Conservation (phyloP, 2,888 invertebrate genomes). For the Drosophila birchii region DNA sequence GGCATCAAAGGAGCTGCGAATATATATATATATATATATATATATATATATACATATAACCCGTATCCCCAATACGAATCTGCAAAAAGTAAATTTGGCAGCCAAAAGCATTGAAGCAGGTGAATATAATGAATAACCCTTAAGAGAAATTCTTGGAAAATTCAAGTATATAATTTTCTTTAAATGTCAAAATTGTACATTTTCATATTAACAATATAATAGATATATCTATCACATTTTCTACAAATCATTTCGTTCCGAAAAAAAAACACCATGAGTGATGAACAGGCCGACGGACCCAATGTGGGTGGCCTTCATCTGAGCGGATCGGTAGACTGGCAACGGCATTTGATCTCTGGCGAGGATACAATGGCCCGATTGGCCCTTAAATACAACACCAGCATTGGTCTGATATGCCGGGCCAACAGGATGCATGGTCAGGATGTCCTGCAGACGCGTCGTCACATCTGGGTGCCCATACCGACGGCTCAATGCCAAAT, state of each 20-base stretch:
- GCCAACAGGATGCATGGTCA: slow-evolving; percentile 59
- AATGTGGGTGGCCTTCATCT: slow-evolving; percentile 26
- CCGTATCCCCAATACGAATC: slow-evolving; percentile 5
- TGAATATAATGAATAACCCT: slow-evolving; percentile 54
- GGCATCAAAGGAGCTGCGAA: slow-evolving; percentile 43
- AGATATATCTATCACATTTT: background rate
- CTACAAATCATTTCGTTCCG: background rate
- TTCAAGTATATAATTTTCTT: background rate
- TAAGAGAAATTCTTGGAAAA: background rate
- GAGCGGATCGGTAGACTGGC: slow-evolving; percentile 26
- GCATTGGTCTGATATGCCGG: slow-evolving; percentile 53
- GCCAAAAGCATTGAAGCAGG: slow-evolving; percentile 7
- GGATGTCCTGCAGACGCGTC: slow-evolving; percentile 51
- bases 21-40: background rate
- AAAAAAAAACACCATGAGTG: background rate
- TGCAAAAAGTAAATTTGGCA: background rate
- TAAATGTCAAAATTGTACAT: background rate
- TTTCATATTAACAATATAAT: background rate
- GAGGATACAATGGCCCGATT: slow-evolving; percentile 50
- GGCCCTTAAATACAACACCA: slow-evolving; percentile 54
- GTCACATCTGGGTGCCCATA: slow-evolving; percentile 52
- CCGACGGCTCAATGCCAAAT: background rate
- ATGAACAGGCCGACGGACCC: background rate
- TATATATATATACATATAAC: background rate
- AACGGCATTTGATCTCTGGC: slow-evolving; percentile 31